These are phyloP conservation scores for Geophilus truncorum DNA, from an alignment of 2,888 invertebrate genomes.

Conservation along the genomic window DNA sequence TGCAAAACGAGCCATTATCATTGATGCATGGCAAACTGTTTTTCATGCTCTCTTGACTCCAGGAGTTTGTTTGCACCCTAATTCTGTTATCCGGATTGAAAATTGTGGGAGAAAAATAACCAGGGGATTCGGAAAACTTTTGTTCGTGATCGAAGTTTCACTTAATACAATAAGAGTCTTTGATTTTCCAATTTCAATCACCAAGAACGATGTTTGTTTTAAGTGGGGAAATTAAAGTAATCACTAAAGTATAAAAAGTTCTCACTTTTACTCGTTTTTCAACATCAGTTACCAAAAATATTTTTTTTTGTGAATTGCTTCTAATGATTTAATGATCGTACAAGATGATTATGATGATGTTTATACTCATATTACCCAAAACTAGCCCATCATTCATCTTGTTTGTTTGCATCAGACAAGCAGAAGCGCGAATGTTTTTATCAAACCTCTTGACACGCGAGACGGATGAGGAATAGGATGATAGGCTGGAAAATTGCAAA, in stretches of 20 bases:
- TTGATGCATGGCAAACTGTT: slow-evolving; percentile 24
- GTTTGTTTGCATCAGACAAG: not conserved
- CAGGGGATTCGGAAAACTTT: not conserved
- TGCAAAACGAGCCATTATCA: slow-evolving; percentile 20
- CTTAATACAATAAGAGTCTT: not conserved
- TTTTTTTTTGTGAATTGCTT: not conserved
- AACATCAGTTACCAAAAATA: no score
- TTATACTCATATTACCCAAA: no score
- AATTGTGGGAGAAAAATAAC: not conserved
- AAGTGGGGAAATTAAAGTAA: no score
- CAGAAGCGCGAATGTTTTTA: not conserved
- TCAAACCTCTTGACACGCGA: not conserved
- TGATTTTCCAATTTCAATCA: not conserved
- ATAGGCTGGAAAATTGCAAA: not conserved
- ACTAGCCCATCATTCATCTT: no score
- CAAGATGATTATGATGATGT: not conserved
- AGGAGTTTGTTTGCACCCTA: slow-evolving; percentile 19
- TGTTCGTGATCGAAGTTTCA: not conserved
- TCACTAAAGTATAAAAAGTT: no score
- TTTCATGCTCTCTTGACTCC: slow-evolving; percentile 6
- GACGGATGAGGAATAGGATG: not conserved
- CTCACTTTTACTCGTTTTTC: no score
- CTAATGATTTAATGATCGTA: no score
- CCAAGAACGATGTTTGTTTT: not conserved
- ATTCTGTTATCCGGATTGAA: not conserved